Base-by-base conservation (phyloP, 2,113 vertebrate genomes). In the Solea senegalensis region DNA sequence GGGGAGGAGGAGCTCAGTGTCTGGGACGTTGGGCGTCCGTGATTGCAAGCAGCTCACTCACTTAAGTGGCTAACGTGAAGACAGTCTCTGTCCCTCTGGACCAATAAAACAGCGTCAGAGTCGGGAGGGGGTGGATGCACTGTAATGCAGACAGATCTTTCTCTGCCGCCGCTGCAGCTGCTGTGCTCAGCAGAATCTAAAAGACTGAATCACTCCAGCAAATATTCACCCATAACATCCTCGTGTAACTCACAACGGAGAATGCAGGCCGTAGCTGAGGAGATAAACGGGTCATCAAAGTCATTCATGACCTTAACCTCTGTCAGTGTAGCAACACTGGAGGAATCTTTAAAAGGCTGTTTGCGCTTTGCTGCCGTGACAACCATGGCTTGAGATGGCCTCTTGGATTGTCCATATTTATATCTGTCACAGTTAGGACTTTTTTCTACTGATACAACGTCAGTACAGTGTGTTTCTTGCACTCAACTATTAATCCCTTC, bases 101-200 rank as follows among this genome's bases (percentile, higher is more conserved):
- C 85, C 87, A 85, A 86, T 90, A 86, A 90, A 88, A 65, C 73
- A 61, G 80, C 65, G 85, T 80, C 85, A 63, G 75, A 85, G 87
- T 87, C 84, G 81, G 71, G 21, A 21, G 21, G 21, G 81, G 89
- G 65, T 89, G 86, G 87, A 82, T 79, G 76, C 78, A 62, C 84
- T 64, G 66, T 82, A 84, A 79, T 76, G 49, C 80, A 82, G 81
- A 78, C 56, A 72, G 80, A 89, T 89, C 80, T 82, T 86, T 85
- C 84, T 82, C 75, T 83, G 81, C 69, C 83, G 57, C 56, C 5
- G 64, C 81, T 51, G 54, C 84, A 69, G 81, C 78, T 88, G 86
- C 80, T 86, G 65, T 4, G 56, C 70, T 83, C 81, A 86, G 85
- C 86, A 89, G 44, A 76, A 86, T 34, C 21, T 74, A 52, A 67